Percentiles rank a stretch among this genome's conserved stretches.
Conservation (phyloP, 2,888 invertebrate genomes). For the Mimachlamys varia region DNA sequence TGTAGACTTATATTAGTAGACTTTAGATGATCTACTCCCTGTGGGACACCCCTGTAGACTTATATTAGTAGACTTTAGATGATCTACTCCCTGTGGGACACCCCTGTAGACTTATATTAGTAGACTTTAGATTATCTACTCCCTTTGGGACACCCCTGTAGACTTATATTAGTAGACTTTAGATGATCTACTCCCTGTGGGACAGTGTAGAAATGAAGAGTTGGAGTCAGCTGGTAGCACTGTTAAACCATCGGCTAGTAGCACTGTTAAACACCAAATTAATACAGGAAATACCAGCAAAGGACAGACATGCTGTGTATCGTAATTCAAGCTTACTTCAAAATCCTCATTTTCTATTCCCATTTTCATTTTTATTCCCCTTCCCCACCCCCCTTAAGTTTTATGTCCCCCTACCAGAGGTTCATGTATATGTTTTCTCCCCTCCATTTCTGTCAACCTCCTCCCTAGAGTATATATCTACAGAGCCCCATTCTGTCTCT, state of each 20-base stretch:
- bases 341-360: background rate
- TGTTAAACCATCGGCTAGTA: background rate
- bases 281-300: conserved; percentile 18
- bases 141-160: too few species aligned
- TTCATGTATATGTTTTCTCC: background rate
- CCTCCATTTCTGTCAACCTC: background rate
- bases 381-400: too few species aligned
- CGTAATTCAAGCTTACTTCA: background rate
- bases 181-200: background rate
- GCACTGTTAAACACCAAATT: background rate
- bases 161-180: too few species aligned
- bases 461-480: background rate
- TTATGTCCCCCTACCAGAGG: background rate
- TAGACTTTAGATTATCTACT: too few species aligned
- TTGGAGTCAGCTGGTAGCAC: conserved; percentile 11
- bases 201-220: conserved; percentile 22
- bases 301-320: background rate
- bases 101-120: too few species aligned
- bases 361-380: background rate
- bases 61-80: too few species aligned
- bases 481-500: too few species aligned
- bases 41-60: too few species aligned
- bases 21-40: too few species aligned
- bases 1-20: too few species aligned
- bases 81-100: too few species aligned